phyloP scores from a whole-genome alignment of 2,888 invertebrate species.

The Ophonus ardosiacus region DNA sequence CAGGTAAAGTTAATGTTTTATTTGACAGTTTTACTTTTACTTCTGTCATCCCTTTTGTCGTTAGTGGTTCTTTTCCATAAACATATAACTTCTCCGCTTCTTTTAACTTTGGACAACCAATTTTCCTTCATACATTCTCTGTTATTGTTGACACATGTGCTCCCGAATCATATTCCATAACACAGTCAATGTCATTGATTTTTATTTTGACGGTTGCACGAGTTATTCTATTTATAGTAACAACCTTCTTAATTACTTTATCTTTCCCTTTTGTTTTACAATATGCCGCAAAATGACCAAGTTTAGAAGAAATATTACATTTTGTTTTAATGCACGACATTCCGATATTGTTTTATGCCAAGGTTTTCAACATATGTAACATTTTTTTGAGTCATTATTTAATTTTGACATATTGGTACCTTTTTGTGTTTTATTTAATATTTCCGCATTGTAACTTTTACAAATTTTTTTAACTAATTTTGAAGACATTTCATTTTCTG shows the following conservation, averaged over 20 bases:
- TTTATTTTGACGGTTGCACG: not conserved
- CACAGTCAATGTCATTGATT: not conserved
- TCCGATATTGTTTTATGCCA: not conserved
- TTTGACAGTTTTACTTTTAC: not conserved
- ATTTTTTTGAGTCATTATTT: not conserved
- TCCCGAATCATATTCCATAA: not conserved
- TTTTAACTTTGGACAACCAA: not conserved
- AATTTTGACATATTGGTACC: not conserved
- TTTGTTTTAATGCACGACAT: conserved; percentile 10
- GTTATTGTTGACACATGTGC: not conserved
- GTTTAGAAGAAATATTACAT: not conserved
- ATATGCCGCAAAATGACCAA: not conserved
- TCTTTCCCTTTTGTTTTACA: not conserved
- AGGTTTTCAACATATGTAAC: not conserved
- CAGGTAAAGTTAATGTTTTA: not conserved
- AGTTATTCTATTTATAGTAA: not conserved
- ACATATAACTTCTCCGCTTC: not conserved
- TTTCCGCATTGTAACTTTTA: not conserved
- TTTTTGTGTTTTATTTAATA: not conserved
- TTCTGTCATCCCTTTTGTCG: not conserved
- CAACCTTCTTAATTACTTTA: not conserved
- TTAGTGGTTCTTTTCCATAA: not conserved
- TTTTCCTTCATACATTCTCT: no score
- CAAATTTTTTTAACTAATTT: not conserved
- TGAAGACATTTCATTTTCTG: conserved; percentile 1